Evolutionary conservation across 2,888 invertebrate genomes (phyloP), one percentile per base, ranked within the genome.

Genomic region (Diloba caeruleocephala): DNA sequence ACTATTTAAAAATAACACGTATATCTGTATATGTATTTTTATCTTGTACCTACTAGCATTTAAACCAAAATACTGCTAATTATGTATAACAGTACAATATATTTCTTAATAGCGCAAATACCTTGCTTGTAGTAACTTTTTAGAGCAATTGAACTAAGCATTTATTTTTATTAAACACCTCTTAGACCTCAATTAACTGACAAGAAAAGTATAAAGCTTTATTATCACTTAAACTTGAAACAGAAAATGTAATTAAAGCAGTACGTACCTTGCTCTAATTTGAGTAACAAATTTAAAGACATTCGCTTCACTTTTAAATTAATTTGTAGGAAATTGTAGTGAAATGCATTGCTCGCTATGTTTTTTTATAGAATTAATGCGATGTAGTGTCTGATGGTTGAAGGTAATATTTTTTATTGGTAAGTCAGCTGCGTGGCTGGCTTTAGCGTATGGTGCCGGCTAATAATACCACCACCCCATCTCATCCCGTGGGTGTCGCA

Each of bases 241-340:
- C 52, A 60, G 54, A 44, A 65, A 56, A 58, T 55, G 63, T 63
- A 73, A 71, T 73, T 74, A 66, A 52, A 57, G 25, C 15, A 32
- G 54, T 43, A 54, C 43, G 25, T 51, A 66, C 41, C 51, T 57
- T 21, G 28, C 31, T 51, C 37, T 34, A 58, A 52, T 62, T 68
- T 57, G 38, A 52, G 29, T 64, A 49, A 62, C 13, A 32, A 60
- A 64, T 33, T 54, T 52, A 26, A 53, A 49, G 29, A 54, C 41
- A 44, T 17, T 14, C 37, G 34, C 58, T 61, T 32, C 34, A 38
- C 15, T 70, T 60, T 49, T 39, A 17, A 63, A 67, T 56, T 56
- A 49, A 66, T 48, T 58, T 46, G 53, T 55, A 41, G 21, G 33
- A 31, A 42, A 49, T 42, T 34, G 33, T 37, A 46, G 21, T 28